phyloP scores from a whole-genome alignment of 2,113 vertebrate species.

The Psephotus haematonotus region DNA sequence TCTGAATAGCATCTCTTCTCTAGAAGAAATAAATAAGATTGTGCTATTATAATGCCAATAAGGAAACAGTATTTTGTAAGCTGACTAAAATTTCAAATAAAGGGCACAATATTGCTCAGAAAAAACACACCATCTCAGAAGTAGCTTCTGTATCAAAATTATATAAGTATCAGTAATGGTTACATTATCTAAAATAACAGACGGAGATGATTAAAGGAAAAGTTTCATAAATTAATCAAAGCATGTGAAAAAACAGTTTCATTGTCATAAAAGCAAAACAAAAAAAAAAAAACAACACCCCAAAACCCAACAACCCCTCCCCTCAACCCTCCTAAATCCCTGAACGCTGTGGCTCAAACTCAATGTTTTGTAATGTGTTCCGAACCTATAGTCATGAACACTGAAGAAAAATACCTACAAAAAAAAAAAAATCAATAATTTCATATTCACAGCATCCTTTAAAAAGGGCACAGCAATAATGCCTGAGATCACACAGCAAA shows the following conservation, averaged over 20 bases:
- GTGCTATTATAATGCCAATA: background rate
- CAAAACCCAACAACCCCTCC: too few relatives aligned
- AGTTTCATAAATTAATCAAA: background rate
- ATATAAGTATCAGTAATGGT: background rate
- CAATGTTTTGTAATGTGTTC: background rate
- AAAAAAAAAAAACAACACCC: background rate
- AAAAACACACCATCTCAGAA: background rate
- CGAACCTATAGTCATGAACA: background rate
- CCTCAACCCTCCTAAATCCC: background rate
- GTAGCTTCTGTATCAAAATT: background rate
- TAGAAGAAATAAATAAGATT: background rate
- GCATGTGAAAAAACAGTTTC: background rate
- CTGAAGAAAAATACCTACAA: background rate
- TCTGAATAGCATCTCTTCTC: background rate
- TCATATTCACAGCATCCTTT: background rate
- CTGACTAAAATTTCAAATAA: background rate
- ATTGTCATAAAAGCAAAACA: background rate
- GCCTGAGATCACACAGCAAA: background rate
- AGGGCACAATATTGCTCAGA: background rate
- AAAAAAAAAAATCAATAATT: background rate
- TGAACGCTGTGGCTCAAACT: background rate
- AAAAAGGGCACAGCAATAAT: background rate
- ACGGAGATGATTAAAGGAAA: background rate
- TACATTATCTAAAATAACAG: background rate
- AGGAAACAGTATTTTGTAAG: background rate